Percentiles rank a stretch among this genome's conserved stretches.
Conservation (phyloP, 2,113 vertebrate genomes). For the Onychostruthus taczanowskii region DNA sequence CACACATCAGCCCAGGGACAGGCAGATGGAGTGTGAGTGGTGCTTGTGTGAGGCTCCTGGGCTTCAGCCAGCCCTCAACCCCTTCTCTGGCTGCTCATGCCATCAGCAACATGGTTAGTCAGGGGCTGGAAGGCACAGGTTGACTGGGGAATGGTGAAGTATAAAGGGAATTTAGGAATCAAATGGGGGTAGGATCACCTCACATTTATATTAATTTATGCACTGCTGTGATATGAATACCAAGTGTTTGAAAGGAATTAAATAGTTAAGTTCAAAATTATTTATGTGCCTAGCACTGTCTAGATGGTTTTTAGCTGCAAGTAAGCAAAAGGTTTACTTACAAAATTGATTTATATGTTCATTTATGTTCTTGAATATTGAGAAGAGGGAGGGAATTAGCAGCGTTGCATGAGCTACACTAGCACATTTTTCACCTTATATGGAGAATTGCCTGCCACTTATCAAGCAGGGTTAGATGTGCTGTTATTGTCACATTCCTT, state of each 20-base stretch:
- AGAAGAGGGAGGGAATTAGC: slow-evolving; percentile 23
- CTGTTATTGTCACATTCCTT: slow-evolving; percentile 77
- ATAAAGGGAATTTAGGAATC: background rate
- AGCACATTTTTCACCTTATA: slow-evolving; percentile 81
- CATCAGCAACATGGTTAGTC: background rate
- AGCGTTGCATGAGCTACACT: slow-evolving; percentile 35
- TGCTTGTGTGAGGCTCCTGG: fast-evolving
- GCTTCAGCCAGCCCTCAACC: background rate
- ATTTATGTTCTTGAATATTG: slow-evolving; percentile 22
- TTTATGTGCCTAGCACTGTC: background rate
- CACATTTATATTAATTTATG: background rate
- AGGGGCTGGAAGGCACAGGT: background rate
- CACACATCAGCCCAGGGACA: fast-evolving
- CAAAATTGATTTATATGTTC: background rate
- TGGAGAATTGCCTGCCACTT: slow-evolving; percentile 73
- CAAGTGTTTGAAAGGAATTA: background rate
- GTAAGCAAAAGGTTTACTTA: background rate
- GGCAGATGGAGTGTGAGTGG: background rate
- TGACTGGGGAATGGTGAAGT: background rate
- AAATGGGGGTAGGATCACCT: background rate
- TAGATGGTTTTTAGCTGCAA: slow-evolving; percentile 7
- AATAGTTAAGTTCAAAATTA: slow-evolving; percentile 27
- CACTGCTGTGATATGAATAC: background rate
- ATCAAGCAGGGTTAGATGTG: slow-evolving; percentile 69
- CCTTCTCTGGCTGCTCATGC: background rate